Conservation (phyloP, 2,113 vertebrate species). For the Anhinga anhinga region DNA sequence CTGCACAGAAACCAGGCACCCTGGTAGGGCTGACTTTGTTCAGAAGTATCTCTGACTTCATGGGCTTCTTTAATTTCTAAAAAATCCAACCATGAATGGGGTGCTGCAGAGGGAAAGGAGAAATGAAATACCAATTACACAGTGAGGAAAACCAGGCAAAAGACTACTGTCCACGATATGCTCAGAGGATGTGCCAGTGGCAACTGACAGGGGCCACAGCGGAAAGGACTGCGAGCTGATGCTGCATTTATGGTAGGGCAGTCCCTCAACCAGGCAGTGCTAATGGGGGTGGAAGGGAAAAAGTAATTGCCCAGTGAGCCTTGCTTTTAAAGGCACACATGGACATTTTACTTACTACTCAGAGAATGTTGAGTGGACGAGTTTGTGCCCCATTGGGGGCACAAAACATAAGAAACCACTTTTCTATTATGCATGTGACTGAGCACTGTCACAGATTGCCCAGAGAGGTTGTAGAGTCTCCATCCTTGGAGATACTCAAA, state of each 20-base stretch:
- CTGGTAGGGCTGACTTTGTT: neutral
- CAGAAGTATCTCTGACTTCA: neutral
- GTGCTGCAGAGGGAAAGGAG: neutral
- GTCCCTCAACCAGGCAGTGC: neutral
- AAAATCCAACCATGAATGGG: neutral
- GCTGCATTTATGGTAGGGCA: neutral
- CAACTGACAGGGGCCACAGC: neutral
- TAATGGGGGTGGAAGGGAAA: neutral
- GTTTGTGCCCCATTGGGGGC: neutral
- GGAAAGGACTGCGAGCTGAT: neutral
- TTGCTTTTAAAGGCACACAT: neutral
- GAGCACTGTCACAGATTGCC: neutral
- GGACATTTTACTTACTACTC: neutral
- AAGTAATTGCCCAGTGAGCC: neutral
- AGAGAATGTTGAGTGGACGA: neutral
- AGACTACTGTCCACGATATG: fast-evolving
- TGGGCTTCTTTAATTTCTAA: neutral
- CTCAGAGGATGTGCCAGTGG: neutral
- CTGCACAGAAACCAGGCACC: neutral
- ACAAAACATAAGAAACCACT: neutral
- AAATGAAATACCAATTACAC: neutral
- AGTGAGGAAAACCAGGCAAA: neutral
- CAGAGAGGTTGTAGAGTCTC: neutral
- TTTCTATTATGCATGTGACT: neutral
- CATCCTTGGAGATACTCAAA: neutral